phyloP scores from a whole-genome alignment of 2,797 vertebrate genomes.

The Pachyuromys duprasi region DNA sequence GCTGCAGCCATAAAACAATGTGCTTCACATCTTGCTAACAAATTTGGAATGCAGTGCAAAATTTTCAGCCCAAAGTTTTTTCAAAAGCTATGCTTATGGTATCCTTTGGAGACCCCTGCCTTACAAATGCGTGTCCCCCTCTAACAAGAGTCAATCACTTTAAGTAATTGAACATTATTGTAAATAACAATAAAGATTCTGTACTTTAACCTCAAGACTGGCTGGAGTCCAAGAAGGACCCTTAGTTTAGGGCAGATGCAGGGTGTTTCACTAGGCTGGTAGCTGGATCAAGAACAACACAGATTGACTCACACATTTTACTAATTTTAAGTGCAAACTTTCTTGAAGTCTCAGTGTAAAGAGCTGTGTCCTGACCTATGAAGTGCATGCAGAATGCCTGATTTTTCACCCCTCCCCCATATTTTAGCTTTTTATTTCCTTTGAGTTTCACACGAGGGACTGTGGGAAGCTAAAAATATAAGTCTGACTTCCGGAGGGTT shows the following conservation, averaged over 20 bases:
- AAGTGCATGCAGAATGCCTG: slow-evolving; percentile 67
- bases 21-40: slow-evolving; percentile 56
- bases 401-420: slow-evolving; percentile 55
- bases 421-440: slow-evolving; percentile 71
- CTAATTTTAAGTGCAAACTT: slow-evolving; percentile 88
- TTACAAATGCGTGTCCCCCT: slow-evolving; percentile 68
- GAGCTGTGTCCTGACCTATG: slow-evolving; percentile 63
- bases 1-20: neutral
- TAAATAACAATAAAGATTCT: slow-evolving; percentile 81
- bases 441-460: slow-evolving; percentile 47
- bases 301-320: slow-evolving; percentile 87
- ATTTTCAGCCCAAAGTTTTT: slow-evolving; percentile 57
- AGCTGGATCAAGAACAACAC: slow-evolving; percentile 83
- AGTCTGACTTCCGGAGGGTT: slow-evolving; percentile 58
- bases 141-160: slow-evolving; percentile 44
- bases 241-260: slow-evolving; percentile 86
- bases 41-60: slow-evolving; percentile 16
- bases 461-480: slow-evolving; percentile 52
- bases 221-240: slow-evolving; percentile 76
- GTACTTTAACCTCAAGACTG: slow-evolving; percentile 77
- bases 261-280: slow-evolving; percentile 81
- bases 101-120: neutral
- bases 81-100: slow-evolving; percentile 10
- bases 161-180: slow-evolving; percentile 65
- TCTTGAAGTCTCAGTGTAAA: slow-evolving; percentile 87